Conservation (phyloP, 2,888 invertebrate genomes). For the Cataglyphis livida region DNA sequence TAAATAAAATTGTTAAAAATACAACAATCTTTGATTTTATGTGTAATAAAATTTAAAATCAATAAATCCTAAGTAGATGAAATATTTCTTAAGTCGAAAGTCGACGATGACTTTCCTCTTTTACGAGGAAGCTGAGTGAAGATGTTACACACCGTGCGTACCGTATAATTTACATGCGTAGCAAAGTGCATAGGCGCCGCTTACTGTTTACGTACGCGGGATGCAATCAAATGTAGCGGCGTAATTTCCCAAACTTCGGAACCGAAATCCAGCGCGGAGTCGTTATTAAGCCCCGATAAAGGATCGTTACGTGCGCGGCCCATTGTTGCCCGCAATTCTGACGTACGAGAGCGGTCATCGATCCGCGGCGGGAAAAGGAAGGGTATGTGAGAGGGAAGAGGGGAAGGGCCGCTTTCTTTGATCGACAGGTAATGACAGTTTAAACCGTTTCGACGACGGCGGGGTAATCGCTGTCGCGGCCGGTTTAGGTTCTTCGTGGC, state of each 20-base stretch:
- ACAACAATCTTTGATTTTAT: neutral
- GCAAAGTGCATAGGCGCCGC: slow-evolving; percentile 2
- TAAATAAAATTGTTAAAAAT: neutral
- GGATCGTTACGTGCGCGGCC: slow-evolving; percentile 66
- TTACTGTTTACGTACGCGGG: slow-evolving; percentile 37
- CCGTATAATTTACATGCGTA: slow-evolving; percentile 31
- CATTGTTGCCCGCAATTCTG: slow-evolving; percentile 83
- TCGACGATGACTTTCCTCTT: neutral
- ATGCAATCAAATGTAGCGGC: slow-evolving; percentile 26
- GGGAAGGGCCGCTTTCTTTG: slow-evolving; percentile 80
- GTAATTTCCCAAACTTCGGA: slow-evolving; percentile 69
- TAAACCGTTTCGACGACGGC: slow-evolving; percentile 79
- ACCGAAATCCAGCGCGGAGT: slow-evolving; percentile 68
- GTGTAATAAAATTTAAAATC: neutral
- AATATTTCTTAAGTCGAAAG: neutral
- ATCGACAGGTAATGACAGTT: slow-evolving; percentile 85
- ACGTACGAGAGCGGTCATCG: slow-evolving; percentile 82
- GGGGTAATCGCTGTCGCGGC: slow-evolving; percentile 74
- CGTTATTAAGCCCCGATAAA: slow-evolving; percentile 83
- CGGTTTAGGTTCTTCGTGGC: slow-evolving; percentile 74
- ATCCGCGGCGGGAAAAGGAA: slow-evolving; percentile 72
- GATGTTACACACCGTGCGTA: neutral
- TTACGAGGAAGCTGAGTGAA: neutral
- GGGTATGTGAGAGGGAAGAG: slow-evolving; percentile 34
- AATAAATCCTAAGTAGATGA: neutral